Percentiles rank a stretch among this genome's conserved stretches.
Evolutionary conservation across 2,797 vertebrate species (phyloP).

Genomic region (Hirundo rustica): DNA sequence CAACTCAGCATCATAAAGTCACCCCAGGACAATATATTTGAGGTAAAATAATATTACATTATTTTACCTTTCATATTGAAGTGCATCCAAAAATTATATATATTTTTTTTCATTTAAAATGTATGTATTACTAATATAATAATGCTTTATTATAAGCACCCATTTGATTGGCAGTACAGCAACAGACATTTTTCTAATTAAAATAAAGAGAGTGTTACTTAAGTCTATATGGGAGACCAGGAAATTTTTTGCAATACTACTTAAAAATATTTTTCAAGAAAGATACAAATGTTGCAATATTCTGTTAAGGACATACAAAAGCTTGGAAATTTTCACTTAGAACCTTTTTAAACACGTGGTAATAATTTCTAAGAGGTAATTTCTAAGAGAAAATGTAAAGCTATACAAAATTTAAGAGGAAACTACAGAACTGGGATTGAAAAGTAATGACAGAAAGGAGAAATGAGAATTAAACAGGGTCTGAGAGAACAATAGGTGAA

Average conservation of each 20-base stretch:
- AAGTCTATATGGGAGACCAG: background rate
- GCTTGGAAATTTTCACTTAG: background rate
- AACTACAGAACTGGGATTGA: background rate
- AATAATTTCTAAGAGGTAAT: background rate
- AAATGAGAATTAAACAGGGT: background rate
- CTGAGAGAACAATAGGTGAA: background rate
- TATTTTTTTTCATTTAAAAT: background rate
- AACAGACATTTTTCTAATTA: background rate
- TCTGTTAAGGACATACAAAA: background rate
- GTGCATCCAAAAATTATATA: background rate
- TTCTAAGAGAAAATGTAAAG: background rate
- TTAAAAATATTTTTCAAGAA: background rate
- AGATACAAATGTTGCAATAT: background rate
- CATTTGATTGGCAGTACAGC: background rate
- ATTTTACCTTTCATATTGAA: background rate
- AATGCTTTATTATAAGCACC: background rate
- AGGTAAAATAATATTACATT: background rate
- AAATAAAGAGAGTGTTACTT: background rate
- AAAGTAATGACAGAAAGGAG: background rate
- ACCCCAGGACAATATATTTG: background rate
- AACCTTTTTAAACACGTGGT: background rate
- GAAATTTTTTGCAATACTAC: background rate
- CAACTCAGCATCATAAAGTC: background rate
- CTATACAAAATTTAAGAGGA: background rate
- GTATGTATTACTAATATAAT: background rate